Base-by-base conservation (phyloP, 2,888 invertebrate genomes). In the Diploptera punctata region DNA sequence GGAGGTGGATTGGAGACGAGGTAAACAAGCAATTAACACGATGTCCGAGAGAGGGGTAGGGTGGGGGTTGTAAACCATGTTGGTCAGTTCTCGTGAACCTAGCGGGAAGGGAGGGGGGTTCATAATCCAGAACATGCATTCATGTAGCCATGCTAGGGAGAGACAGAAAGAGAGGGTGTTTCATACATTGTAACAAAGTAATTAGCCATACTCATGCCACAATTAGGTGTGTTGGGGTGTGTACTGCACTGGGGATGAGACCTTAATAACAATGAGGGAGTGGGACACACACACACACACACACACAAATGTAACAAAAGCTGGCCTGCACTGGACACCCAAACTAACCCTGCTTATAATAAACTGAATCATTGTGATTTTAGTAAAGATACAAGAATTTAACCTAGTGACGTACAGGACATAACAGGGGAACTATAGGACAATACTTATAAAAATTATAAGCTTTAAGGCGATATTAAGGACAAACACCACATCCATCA, bases 1-100 rank as follows among this genome's bases (percentile, higher is more conserved):
- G 21, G 38, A 21, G 73, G 43, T 60, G 70, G 70, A 60, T 62
- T 57, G 67, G 70, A 47, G 68, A 68, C 44, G 72, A 72, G 74
- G 72, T 74, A 74, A 74, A 74, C 74, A 74, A 72, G 74, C 74
- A 74, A 74, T 74, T 74, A 74, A 74, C 74, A 74, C 74, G 74
- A 74, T 74, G 74, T 74, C 72, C 68, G 69, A 49, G 74, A 54
- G 65, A 65, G 38, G 18, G 38, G 31, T 7, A 43, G n/a, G 47
- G 18, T 62, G 43, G 21, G 54, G 47, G 38, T 67, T 69, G 68
- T 68, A 65, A 67, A 62, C 71, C 62, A 68, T 67, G 74, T 71
- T 62, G 69, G 69, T 61, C 68, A 70, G 74, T 72, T 69, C 70
- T 29, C 49, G 60, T 69, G 57, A 31, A 65, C 65, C 44, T 24